phyloP scores from a whole-genome alignment of 2,113 vertebrate species.

The Cryptoleucopteryx plumbea region DNA sequence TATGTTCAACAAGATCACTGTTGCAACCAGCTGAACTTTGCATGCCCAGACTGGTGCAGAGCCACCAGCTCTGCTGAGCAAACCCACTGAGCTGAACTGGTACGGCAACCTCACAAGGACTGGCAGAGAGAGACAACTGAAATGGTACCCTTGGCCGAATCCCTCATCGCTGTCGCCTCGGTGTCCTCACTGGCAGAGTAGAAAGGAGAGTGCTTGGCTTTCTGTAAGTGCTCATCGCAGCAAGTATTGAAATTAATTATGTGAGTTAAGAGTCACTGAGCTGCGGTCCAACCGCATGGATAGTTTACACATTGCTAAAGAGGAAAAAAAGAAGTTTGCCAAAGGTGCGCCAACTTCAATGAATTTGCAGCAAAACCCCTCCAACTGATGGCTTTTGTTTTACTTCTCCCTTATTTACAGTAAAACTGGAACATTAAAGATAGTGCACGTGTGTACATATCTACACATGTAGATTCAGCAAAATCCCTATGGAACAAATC shows the following conservation, averaged over 20 bases:
- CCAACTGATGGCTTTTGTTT: background rate
- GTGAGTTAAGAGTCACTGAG: background rate
- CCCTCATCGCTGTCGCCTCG: background rate
- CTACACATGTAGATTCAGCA: background rate
- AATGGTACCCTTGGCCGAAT: background rate
- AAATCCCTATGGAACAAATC: background rate
- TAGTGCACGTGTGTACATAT: background rate
- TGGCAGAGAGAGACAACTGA: background rate
- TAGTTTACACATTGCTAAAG: background rate
- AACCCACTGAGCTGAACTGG: background rate
- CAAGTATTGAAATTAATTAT: background rate
- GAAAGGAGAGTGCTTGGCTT: background rate
- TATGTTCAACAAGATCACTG: background rate
- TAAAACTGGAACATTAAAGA: background rate
- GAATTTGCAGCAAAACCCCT: background rate
- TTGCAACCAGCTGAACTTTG: background rate
- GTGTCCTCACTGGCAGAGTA: background rate
- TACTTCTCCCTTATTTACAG: background rate
- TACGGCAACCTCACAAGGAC: fast-evolving
- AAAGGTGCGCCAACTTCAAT: background rate
- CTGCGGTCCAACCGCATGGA: background rate
- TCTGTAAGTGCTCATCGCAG: background rate
- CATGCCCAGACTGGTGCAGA: background rate
- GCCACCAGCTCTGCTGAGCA: background rate
- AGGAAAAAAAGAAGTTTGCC: background rate